These are phyloP conservation scores for Cydia amplana DNA, from an alignment of 1,140 invertebrate genomes.

Conservation along the genomic window DNA sequence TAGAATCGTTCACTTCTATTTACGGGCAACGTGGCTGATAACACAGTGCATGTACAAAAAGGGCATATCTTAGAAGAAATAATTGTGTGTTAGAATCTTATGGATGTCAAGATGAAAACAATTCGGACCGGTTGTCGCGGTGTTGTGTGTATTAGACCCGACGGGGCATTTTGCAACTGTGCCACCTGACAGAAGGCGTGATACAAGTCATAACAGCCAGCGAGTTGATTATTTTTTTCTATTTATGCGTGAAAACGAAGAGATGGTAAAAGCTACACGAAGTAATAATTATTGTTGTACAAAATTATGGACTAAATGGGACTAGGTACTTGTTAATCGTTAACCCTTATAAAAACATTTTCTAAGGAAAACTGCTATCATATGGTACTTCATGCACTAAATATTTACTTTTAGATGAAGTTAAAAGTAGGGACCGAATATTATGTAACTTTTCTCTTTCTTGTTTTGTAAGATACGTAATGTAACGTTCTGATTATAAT, in stretches of 20 bases:
- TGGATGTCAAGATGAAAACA: not conserved
- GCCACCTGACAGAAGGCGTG: slow-evolving; percentile 49
- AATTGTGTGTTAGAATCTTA: not conserved
- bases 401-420: too few species aligned
- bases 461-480: too few species aligned
- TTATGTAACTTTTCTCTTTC: too few species aligned
- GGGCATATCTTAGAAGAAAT: not conserved
- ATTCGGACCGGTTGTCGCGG: slow-evolving; percentile 45
- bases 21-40: not conserved
- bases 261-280: not conserved
- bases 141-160: slow-evolving; percentile 47
- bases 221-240: not conserved
- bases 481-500: too few species aligned
- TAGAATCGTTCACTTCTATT: slow-evolving; percentile 8
- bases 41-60: not conserved
- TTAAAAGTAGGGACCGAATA: too few species aligned
- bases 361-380: too few species aligned
- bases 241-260: not conserved
- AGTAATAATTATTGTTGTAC: too few species aligned
- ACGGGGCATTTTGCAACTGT: slow-evolving; percentile 55
- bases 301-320: too few species aligned
- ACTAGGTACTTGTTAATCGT: too few species aligned
- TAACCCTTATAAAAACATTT: too few species aligned
- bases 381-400: too few species aligned
- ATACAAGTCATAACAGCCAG: not conserved